phyloP scores from a whole-genome alignment of 2,797 vertebrate species.

The Muscicapa striata region DNA sequence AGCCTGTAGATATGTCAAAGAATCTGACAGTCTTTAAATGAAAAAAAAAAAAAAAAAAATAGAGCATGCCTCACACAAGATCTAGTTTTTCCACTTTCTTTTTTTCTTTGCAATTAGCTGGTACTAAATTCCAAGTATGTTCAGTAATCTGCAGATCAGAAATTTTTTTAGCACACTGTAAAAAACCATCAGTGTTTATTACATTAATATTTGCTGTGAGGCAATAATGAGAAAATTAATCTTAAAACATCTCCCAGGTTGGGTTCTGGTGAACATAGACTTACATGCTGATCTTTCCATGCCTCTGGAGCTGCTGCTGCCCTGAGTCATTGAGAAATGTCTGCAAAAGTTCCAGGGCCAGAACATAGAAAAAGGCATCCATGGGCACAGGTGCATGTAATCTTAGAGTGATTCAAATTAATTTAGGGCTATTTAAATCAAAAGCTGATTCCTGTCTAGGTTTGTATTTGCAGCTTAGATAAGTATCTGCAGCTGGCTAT shows the following conservation, averaged over 20 bases:
- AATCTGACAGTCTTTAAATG: background rate
- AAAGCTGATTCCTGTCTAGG: conserved; percentile 48
- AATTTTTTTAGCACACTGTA: conserved; percentile 51
- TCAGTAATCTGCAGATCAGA: conserved; percentile 40
- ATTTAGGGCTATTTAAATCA: conserved; percentile 58
- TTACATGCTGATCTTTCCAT: background rate
- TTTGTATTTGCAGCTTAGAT: conserved; percentile 44
- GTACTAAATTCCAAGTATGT: conserved; percentile 35
- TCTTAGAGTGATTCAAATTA: conserved; percentile 31
- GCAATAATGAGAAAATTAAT: background rate
- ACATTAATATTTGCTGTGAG: background rate
- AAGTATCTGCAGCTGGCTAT: conserved; percentile 52
- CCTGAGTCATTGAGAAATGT: background rate
- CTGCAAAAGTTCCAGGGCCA: background rate
- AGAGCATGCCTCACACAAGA: background rate
- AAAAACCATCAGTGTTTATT: background rate
- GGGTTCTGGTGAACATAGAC: background rate
- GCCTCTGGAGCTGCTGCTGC: background rate
- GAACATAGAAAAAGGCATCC: background rate
- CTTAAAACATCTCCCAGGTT: background rate
- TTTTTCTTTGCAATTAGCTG: conserved; percentile 38
- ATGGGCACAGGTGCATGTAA: background rate
- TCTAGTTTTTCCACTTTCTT: background rate
- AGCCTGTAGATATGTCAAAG: background rate
- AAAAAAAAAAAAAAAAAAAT: background rate